phyloP scores from a whole-genome alignment of 2,797 vertebrate species.

The Poeciliopsis presidionis region DNA sequence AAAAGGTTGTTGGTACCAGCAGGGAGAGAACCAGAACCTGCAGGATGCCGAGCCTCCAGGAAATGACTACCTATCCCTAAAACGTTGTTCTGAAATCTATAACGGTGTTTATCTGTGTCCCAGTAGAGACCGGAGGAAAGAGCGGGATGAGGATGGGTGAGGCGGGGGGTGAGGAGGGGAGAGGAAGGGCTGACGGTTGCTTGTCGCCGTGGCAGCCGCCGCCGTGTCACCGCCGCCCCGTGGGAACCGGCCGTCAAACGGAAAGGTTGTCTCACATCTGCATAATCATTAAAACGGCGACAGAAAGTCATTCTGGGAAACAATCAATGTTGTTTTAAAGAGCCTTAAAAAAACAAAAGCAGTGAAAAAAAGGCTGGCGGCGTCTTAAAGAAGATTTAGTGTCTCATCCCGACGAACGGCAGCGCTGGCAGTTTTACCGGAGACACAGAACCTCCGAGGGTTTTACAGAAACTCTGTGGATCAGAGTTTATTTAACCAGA shows the following conservation, averaged over 20 bases:
- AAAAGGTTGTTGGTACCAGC: too few relatives aligned
- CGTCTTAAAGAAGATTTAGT: constrained; percentile 69
- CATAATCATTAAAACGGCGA: constrained; percentile 80
- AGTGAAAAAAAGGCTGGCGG: constrained; percentile 40
- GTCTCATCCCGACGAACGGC: constrained; percentile 46
- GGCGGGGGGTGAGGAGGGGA: not conserved
- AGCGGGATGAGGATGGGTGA: not conserved
- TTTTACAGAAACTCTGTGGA: constrained; percentile 28
- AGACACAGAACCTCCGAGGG: constrained; percentile 18
- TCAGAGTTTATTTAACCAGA: constrained; percentile 16
- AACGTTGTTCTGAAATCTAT: not conserved
- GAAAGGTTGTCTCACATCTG: constrained; percentile 81
- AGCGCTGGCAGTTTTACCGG: constrained; percentile 54
- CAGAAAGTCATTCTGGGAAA: constrained; percentile 81
- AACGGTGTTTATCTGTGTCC: not conserved
- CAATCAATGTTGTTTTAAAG: constrained; percentile 84
- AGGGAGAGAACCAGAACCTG: too few relatives aligned
- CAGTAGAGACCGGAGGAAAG: constrained; percentile 33
- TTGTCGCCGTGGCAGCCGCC: constrained; percentile 54
- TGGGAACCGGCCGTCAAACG: constrained; percentile 72
- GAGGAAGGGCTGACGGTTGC: constrained; percentile 23
- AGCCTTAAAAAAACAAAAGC: constrained; percentile 64
- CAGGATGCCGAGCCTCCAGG: too few relatives aligned
- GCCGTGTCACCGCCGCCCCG: constrained; percentile 52
- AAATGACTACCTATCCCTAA: not conserved